phyloP scores from a whole-genome alignment of 2,888 invertebrate species.

The Eulithis testata region DNA sequence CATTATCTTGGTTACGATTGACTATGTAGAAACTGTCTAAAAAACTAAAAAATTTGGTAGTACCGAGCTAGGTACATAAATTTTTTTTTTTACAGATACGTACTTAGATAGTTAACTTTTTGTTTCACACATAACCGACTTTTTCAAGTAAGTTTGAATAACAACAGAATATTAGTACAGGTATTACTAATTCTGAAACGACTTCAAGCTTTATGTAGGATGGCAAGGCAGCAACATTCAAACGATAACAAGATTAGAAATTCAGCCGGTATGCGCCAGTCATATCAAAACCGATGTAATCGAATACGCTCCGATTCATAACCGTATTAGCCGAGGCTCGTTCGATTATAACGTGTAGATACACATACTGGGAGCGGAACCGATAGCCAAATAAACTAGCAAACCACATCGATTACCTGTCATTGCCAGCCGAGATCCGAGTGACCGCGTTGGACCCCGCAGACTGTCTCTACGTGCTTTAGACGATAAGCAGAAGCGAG shows the following conservation, averaged over 20 bases:
- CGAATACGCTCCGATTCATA: slow-evolving; percentile 68
- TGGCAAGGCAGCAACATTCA: not conserved
- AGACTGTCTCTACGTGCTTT: slow-evolving; percentile 43
- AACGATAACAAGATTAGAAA: slow-evolving; percentile 13
- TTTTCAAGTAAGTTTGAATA: no score
- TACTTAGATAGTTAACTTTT: no score
- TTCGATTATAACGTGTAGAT: slow-evolving; percentile 78
- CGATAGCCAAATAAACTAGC: slow-evolving; percentile 84
- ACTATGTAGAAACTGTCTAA: not conserved
- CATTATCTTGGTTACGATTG: not conserved
- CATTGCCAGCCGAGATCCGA: slow-evolving; percentile 72
- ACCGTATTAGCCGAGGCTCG: slow-evolving; percentile 63
- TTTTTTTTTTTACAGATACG: no score
- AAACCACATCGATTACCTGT: slow-evolving; percentile 83
- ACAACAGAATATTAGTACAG: no score
- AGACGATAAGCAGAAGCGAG: slow-evolving; percentile 5
- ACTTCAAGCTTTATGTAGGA: no score
- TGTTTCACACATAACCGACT: no score
- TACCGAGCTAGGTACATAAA: no score
- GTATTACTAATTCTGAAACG: no score
- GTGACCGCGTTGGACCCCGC: slow-evolving; percentile 70
- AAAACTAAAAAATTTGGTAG: no score
- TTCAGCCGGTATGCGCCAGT: slow-evolving; percentile 41
- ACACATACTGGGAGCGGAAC: slow-evolving; percentile 74
- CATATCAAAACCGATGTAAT: slow-evolving; percentile 59